Percentiles rank a stretch among this genome's conserved stretches.
Conservation (phyloP, 2,888 invertebrate species). For the Heliothis peltigera region DNA sequence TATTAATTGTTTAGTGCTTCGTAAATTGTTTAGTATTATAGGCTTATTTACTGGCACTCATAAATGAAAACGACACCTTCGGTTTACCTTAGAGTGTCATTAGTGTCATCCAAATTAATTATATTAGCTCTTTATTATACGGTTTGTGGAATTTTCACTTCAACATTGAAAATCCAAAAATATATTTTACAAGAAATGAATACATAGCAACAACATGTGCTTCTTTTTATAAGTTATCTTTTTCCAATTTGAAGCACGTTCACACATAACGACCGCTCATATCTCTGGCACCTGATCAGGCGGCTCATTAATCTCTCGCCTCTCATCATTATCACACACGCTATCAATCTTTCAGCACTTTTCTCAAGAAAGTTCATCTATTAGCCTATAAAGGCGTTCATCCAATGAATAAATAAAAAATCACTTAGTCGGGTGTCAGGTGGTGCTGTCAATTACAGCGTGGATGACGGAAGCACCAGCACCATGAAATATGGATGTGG, state of each 20-base stretch:
- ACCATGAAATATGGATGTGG: constrained; percentile 59
- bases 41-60: constrained; percentile 18
- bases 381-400: constrained; percentile 47
- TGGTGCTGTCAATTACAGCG: constrained; percentile 61
- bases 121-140: background rate
- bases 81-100: constrained; percentile 21
- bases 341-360: constrained; percentile 56
- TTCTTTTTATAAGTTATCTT: constrained; percentile 12
- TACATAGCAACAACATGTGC: constrained; percentile 25
- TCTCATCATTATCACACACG: constrained; percentile 50
- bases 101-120: constrained; percentile 11
- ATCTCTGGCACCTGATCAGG: constrained; percentile 37
- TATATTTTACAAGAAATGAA: background rate
- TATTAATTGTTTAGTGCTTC: constrained; percentile 46
- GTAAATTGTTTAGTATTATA: constrained; percentile 39
- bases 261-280: constrained; percentile 18
- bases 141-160: background rate
- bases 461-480: constrained; percentile 38
- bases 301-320: constrained; percentile 53
- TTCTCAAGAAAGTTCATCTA: constrained; percentile 45
- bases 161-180: background rate
- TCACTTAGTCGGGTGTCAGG: constrained; percentile 65
- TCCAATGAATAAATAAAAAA: constrained; percentile 63
- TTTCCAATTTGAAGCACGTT: constrained; percentile 19
- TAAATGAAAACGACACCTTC: constrained; percentile 37